These are phyloP conservation scores for Lindbergichthys nudifrons DNA, from an alignment of 2,797 vertebrate genomes.

Conservation along the genomic window DNA sequence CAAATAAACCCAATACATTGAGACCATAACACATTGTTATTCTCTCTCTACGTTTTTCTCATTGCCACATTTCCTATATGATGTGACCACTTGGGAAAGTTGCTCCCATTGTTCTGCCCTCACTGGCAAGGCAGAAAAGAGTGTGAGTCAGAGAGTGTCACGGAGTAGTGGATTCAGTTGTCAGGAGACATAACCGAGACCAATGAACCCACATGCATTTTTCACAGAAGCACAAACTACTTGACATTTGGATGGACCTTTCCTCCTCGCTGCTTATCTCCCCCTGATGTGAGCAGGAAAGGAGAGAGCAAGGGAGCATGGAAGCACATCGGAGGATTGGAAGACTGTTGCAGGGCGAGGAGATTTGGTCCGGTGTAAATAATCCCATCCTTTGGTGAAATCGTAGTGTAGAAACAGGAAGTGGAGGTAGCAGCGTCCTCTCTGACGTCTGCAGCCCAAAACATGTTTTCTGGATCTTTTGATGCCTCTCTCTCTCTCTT, in stretches of 20 bases:
- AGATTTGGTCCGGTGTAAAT: slow-evolving; percentile 23
- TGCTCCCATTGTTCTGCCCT: slow-evolving; percentile 4
- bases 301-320: slow-evolving; percentile 11
- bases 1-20: neutral
- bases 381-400: slow-evolving; percentile 41
- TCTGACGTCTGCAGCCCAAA: slow-evolving; percentile 24
- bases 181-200: slow-evolving; percentile 58
- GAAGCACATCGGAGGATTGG: slow-evolving; percentile 12
- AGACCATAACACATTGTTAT: neutral
- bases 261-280: slow-evolving; percentile 15
- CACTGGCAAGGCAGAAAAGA: slow-evolving; percentile 19
- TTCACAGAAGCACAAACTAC: slow-evolving; percentile 59
- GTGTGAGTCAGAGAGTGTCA: slow-evolving; percentile 48
- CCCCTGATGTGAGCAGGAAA: slow-evolving; percentile 14
- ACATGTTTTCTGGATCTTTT: slow-evolving; percentile 29
- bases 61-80: neutral
- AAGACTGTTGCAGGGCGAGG: slow-evolving; percentile 7
- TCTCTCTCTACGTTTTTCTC: neutral
- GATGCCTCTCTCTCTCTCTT: slow-evolving; percentile 15
- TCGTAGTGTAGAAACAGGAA: slow-evolving; percentile 35
- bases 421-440: slow-evolving; percentile 16
- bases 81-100: slow-evolving; percentile 4
- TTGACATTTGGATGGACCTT: slow-evolving; percentile 67
- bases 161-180: slow-evolving; percentile 50
- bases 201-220: slow-evolving; percentile 54